These are phyloP conservation scores for Achatina immaculata DNA, from an alignment of 1,140 invertebrate genomes.

Conservation along the genomic window DNA sequence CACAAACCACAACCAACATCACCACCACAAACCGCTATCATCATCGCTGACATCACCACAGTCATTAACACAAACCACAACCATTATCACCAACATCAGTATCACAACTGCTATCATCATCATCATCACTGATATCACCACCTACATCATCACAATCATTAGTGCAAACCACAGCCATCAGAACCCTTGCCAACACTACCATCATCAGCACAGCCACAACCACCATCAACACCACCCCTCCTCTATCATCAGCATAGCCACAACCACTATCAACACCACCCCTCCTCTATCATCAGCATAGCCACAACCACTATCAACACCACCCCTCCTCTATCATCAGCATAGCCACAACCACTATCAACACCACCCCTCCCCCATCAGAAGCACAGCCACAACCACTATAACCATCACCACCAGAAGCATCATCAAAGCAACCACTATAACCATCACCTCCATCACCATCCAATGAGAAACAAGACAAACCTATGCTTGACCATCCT, in stretches of 20 bases:
- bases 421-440: too few relatives aligned
- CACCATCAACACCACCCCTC: background rate
- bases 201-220: background rate
- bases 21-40: too few relatives aligned
- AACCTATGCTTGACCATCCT: conserved; percentile 84
- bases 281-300: background rate
- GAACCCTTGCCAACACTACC: background rate
- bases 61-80: background rate
- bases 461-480: too few relatives aligned
- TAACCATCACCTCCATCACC: too few relatives aligned
- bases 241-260: background rate
- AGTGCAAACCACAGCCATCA: background rate
- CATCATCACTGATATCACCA: too few relatives aligned
- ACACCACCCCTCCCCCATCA: background rate
- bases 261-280: background rate
- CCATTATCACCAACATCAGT: too few relatives aligned
- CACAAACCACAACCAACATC: too few relatives aligned
- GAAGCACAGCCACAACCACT: background rate
- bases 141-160: too few relatives aligned
- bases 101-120: too few relatives aligned
- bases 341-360: background rate
- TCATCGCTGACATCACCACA: too few relatives aligned
- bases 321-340: background rate
- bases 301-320: background rate
- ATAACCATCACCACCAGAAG: too few relatives aligned